phyloP scores from a whole-genome alignment of 2,113 vertebrate genomes.

The Hemiscyllium ocellatum region DNA sequence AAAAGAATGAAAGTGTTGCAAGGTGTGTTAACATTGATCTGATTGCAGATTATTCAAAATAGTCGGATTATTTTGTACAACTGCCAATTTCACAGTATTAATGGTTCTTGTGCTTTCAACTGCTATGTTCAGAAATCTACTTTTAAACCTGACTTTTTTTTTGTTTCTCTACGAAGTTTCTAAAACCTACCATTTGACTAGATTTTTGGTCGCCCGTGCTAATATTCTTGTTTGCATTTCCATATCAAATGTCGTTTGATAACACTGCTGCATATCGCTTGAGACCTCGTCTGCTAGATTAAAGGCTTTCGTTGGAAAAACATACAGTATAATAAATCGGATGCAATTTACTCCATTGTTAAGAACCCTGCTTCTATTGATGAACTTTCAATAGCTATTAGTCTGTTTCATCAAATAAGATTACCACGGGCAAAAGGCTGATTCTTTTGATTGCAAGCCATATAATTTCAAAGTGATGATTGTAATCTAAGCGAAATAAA shows the following conservation, averaged over 20 bases:
- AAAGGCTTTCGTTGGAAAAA: background rate
- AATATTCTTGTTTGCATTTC: background rate
- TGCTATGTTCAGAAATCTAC: background rate
- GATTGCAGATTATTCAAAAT: background rate
- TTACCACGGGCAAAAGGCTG: background rate
- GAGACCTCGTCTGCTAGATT: background rate
- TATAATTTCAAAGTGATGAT: background rate
- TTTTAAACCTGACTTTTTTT: background rate
- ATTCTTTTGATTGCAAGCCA: background rate
- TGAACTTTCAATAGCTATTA: background rate
- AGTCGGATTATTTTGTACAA: background rate
- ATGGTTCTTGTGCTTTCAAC: background rate
- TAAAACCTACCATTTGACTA: background rate
- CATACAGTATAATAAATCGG: background rate
- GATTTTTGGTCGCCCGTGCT: no score
- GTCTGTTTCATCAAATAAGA: background rate
- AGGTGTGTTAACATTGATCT: background rate
- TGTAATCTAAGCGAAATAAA: background rate
- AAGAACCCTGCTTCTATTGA: background rate
- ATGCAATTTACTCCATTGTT: background rate
- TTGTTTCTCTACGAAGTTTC: background rate
- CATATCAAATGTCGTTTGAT: background rate
- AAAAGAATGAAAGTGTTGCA: background rate
- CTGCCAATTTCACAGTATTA: background rate
- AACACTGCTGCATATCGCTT: background rate